Evolutionary conservation across 2,797 vertebrate species (phyloP), one percentile per base, ranked within the genome.

Genomic region (Sebastolobus alascanus): DNA sequence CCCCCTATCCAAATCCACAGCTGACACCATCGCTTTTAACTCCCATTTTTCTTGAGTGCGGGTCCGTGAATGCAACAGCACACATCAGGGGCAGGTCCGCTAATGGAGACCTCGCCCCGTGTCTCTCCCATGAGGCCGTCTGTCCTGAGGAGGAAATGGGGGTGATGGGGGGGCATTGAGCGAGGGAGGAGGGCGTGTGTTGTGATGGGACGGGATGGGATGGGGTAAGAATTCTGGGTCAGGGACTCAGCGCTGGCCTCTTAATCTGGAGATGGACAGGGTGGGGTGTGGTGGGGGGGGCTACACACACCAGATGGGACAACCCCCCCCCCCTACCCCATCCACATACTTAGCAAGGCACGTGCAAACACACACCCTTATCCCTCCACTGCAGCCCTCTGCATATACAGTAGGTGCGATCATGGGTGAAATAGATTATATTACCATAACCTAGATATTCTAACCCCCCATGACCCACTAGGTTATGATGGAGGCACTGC

Each of bases 61-160:
- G 12, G 22, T 70, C 73, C 68, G 22, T 71, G 33, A 65, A 80
- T 79, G 66, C 59, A 84, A 87, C 84, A 84, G 54, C 75, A 31
- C 77, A 71, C 77, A 59, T 78, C 13, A 35, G 79, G 80, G 65
- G 54, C 58, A 31, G 68, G 75, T 77, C 66, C 18, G 77, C 89
- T 95, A 95, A 95, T 95, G 93, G 94, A 95, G 91, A 93, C 92
- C 93, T 92, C 89, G 87, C 91, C 89, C 90, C 69, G 12, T 37
- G 72, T 68, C 65, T 77, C 25, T 90, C 91, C 87, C 93, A 71
- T 55, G 92, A 82, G 92, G 84, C 89, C 8, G 85, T 84, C 88
- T 83, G 87, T 87, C 87, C 50, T 55, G 68, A 83, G 46, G 65
- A 90, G 84, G 77, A 90, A 90, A 93, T 84, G 68, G 82, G 74